These are phyloP conservation scores for Trachelus iudaicus DNA, from an alignment of 2,888 invertebrate genomes.

Conservation along the genomic window DNA sequence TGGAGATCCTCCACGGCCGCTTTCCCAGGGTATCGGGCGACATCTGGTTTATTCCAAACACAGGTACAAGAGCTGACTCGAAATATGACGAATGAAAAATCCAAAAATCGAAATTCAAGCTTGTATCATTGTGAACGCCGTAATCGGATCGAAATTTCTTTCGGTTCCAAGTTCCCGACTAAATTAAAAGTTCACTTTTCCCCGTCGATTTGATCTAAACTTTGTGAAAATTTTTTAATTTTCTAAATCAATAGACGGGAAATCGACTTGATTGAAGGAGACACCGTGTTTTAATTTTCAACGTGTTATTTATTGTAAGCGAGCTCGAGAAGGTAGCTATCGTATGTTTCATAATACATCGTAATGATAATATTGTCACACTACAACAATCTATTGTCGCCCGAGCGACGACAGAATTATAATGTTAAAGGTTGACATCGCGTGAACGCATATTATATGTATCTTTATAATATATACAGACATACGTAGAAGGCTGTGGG, in stretches of 20 bases:
- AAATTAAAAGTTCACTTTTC: too few relatives aligned
- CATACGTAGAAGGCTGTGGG: background rate
- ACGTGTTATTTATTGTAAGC: conserved; percentile 64
- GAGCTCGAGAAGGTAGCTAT: conserved; percentile 62
- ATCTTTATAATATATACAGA: conserved; percentile 40
- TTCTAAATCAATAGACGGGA: background rate
- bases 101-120: too few relatives aligned
- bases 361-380: conserved; percentile 57
- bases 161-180: too few relatives aligned
- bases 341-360: conserved; percentile 60
- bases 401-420: conserved; percentile 15
- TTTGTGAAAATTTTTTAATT: background rate
- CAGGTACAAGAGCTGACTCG: too few relatives aligned
- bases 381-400: conserved; percentile 51
- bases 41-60: too few relatives aligned
- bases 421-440: conserved; percentile 39
- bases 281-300: conserved; percentile 43
- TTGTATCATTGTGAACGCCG: too few relatives aligned
- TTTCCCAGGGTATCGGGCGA: too few relatives aligned
- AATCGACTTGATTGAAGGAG: background rate
- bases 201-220: too few relatives aligned
- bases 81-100: too few relatives aligned
- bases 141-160: too few relatives aligned
- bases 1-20: too few relatives aligned
- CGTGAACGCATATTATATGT: conserved; percentile 33